Evolutionary conservation across 2,113 vertebrate species (phyloP).

Genomic region (Bujurquina vittata): DNA sequence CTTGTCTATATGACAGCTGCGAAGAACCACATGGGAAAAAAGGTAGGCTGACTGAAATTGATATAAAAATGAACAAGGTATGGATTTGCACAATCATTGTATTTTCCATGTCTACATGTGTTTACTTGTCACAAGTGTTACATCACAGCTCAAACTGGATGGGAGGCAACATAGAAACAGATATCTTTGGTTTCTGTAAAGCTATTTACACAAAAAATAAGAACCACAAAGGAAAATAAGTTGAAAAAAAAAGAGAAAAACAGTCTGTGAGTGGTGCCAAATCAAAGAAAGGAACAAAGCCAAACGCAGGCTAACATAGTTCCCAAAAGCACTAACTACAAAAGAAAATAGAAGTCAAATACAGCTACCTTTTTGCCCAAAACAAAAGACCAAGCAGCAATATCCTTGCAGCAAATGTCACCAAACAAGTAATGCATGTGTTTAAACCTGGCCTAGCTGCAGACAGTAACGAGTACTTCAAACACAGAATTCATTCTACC

Average conservation of each 20-base stretch:
- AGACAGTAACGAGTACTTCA: background rate
- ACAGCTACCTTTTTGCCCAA: background rate
- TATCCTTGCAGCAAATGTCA: background rate
- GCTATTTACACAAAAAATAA: background rate
- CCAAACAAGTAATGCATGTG: background rate
- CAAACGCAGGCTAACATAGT: background rate
- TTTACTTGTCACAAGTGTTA: background rate
- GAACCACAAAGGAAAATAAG: background rate
- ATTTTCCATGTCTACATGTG: background rate
- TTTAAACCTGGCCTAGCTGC: background rate
- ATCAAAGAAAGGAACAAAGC: background rate
- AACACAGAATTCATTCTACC: background rate
- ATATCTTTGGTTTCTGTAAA: background rate
- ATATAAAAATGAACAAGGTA: background rate
- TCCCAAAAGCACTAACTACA: background rate
- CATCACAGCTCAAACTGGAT: background rate
- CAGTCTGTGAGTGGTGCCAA: background rate
- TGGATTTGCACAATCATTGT: background rate
- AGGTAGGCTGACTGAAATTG: conserved; percentile 74
- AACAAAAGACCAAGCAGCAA: background rate
- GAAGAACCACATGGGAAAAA: conserved; percentile 85
- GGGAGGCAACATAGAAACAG: background rate
- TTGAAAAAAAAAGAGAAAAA: background rate
- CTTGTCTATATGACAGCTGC: conserved; percentile 89
- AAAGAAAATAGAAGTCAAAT: background rate